Base-by-base conservation (phyloP, 1,140 invertebrate species). In the Drosophila tani region DNA sequence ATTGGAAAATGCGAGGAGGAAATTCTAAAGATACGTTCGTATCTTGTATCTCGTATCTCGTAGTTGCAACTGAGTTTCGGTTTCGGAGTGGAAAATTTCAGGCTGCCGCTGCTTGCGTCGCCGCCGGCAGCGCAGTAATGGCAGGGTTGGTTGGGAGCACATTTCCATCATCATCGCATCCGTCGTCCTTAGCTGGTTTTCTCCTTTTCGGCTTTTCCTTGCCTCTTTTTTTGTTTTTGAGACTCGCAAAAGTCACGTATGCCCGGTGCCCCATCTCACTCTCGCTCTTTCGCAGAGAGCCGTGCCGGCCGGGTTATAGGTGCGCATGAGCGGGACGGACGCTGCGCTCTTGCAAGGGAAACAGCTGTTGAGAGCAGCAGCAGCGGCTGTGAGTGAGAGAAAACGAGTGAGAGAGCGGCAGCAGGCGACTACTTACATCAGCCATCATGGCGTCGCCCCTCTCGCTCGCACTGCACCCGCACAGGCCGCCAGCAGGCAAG, bases 71-170 rank as follows among this genome's bases (percentile, higher is more conserved):
- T 82, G 79, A 71, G 65, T 75, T 70, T 75, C 77, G 65, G 63
- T 78, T 74, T 73, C 62, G 78, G 73, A 88, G 75, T 87, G 84
- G 84, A 88, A 88, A 88, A 88, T 88, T 90, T 90, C 63, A 90
- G 83, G 75, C 79, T 80, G 68, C 66, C 63, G 68, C 80, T 55
- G 79, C 64, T 60, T 55, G 29, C 75, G 69, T 71, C 73, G 64
- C 32, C 65, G 68, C 8, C 51, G 60, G 50, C 73, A 38, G 38
- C 47, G 43, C 46, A 66, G 29, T 49, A 69, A 55, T 51, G 50
- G 43, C 75, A 58, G 63, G 58, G 75, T 57, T 51, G 64, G 38
- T 75, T 68, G 62, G 57, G 75, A 77, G 80, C 83, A 88, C 68
- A 88, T 88, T 87, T 88, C 56, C 83, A 87, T 87, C 76, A 73